phyloP scores from a whole-genome alignment of 2,113 vertebrate genomes.

The Lepisosteus oculatus region DNA sequence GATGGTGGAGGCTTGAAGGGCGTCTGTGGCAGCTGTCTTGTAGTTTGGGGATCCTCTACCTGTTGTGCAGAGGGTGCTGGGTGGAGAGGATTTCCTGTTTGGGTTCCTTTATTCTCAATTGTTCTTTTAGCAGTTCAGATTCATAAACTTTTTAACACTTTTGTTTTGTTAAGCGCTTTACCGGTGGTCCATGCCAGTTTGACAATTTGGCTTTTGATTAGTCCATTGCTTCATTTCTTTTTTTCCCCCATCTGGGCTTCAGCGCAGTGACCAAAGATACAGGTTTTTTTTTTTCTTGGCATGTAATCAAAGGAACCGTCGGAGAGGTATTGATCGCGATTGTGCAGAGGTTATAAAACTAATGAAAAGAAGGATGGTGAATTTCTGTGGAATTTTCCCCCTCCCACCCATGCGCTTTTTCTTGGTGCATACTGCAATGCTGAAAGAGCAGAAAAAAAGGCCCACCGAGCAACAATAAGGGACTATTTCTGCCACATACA shows the following conservation, averaged over 20 bases:
- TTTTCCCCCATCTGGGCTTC: background rate
- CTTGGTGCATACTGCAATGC: constrained; percentile 12
- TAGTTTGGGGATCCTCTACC: too few relatives aligned
- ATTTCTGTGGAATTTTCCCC: too few relatives aligned
- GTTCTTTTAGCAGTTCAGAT: background rate
- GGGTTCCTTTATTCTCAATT: background rate
- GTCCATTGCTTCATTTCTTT: background rate
- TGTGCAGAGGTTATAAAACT: constrained; percentile 15
- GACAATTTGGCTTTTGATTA: constrained; percentile 6
- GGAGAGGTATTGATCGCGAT: background rate
- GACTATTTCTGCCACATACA: too few relatives aligned
- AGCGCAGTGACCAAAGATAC: constrained; percentile 2
- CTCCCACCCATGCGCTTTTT: background rate
- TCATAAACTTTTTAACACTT: background rate
- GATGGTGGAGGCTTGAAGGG: too few relatives aligned
- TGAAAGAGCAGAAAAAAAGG: background rate
- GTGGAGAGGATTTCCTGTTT: background rate
- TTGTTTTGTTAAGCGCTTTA: background rate
- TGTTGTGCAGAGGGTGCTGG: too few relatives aligned
- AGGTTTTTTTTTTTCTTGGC: constrained; percentile 11
- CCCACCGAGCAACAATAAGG: too few relatives aligned
- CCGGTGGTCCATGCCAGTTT: background rate
- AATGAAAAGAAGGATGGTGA: constrained; percentile 5
- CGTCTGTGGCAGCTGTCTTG: too few relatives aligned
- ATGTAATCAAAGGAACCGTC: constrained; percentile 12